A percentile compares a stretch with the other conserved stretches of the same genome.
These are phyloP conservation scores for Lophotriccus pileatus DNA, from an alignment of 2,797 vertebrate genomes.

Conservation along the genomic window DNA sequence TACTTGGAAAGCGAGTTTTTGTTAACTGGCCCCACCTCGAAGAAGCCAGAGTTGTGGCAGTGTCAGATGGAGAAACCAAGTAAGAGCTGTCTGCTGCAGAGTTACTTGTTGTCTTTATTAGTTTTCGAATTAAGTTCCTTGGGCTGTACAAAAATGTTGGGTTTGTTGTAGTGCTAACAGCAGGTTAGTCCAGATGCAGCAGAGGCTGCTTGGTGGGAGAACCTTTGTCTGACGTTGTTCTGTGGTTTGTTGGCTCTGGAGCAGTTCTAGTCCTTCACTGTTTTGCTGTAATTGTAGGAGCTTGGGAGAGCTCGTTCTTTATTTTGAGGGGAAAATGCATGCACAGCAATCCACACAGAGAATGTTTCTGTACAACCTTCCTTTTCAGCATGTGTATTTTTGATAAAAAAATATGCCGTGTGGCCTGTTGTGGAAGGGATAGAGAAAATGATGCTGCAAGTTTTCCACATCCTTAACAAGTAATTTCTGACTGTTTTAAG, in stretches of 20 bases:
- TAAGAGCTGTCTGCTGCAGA: constrained; percentile 67
- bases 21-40: constrained; percentile 98
- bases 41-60: constrained; percentile 90
- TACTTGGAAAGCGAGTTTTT: constrained; percentile 88
- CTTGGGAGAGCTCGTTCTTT: neutral
- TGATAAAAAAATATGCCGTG: neutral
- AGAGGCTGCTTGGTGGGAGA: neutral
- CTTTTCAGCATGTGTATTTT: neutral
- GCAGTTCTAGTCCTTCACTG: neutral
- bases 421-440: neutral
- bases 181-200: neutral
- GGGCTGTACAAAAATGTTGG: neutral
- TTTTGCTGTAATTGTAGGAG: neutral
- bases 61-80: constrained; percentile 92
- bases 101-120: neutral
- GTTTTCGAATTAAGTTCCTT: neutral
- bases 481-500: neutral
- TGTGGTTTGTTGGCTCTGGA: neutral
- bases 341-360: neutral
- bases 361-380: neutral
- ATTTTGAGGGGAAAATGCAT: neutral
- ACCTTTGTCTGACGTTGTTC: neutral
- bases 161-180: neutral
- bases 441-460: neutral
- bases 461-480: neutral